Evolutionary conservation across 2,113 vertebrate genomes (phyloP), one percentile per base, ranked within the genome.

Genomic region (Microtus montanus): DNA sequence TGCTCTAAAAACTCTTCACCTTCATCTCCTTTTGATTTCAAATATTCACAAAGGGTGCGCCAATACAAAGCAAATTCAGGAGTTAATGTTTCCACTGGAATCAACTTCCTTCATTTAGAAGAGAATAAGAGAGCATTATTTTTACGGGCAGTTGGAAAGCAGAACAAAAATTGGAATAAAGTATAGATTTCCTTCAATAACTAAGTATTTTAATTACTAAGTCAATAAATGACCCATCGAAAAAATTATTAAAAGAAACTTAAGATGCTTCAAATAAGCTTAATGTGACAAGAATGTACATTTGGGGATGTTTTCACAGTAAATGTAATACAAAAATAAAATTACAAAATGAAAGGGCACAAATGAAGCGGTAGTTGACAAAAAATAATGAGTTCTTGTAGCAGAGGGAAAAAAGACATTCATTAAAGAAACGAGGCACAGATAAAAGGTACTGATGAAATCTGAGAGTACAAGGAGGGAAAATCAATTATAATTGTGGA

Each of bases 31-130:
- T 99, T 99, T 84, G 98, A 98, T 97, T 99, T 99, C 83, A 99
- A 93, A 98, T 99, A 99, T 96, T 99, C 99, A 95, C 99, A 99
- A 84, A 99, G 98, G 33, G 98, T 98, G 97, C 99, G 98, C 99
- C 99, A 99, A 94, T 99, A 99, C 87, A 99, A 97, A 75, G 99
- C 98, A 89, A 98, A 99, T 98, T 99, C 99, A 95, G 99, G 98
- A 91, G 98, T 99, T 96, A 99, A 98, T 58, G 98, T 97, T 47
- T 99, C 99, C 96, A 97, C 58, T 26, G 99, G 98, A 97, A 99
- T 99, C 97, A 99, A 90, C 96, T 99, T 99, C 95, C 99, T 99
- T 97, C 95, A 97, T 64, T 95, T 96, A 93, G 77, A 93, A 93
- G 78, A 87, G 14, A 94, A 77, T 54, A 95, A 94, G 30, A 91